Percentiles rank a stretch among this genome's conserved stretches.
Evolutionary conservation across 2,888 invertebrate genomes (phyloP).

Genomic region (Melieria picta): DNA sequence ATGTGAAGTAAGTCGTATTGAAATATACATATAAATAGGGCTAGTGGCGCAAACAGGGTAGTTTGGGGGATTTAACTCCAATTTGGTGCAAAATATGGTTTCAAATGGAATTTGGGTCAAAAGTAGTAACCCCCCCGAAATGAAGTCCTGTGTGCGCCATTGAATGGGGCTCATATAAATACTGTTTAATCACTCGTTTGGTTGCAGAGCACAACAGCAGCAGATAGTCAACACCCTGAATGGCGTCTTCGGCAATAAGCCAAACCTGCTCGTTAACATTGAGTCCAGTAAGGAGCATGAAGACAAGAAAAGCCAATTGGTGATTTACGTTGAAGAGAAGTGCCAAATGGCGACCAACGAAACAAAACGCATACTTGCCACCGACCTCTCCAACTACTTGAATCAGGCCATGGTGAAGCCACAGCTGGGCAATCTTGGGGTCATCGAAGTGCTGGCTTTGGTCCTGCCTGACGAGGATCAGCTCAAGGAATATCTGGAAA

Average conservation of each 20-base stretch:
- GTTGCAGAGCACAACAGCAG: constrained; percentile 74
- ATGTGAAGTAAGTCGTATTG: constrained; percentile 76
- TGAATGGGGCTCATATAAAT: neutral
- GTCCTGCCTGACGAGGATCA: constrained; percentile 81
- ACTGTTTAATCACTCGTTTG: neutral
- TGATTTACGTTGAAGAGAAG: constrained; percentile 79
- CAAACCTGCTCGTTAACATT: constrained; percentile 81
- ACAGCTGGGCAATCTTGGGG: constrained; percentile 78
- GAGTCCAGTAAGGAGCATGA: constrained; percentile 82
- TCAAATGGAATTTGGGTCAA: neutral
- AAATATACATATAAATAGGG: too few relatives aligned
- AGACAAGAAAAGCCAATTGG: constrained; percentile 81
- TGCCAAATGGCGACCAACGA: constrained; percentile 71
- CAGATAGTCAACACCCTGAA: constrained; percentile 74
- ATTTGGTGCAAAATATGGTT: neutral
- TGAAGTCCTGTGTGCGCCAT: neutral
- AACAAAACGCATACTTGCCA: constrained; percentile 77
- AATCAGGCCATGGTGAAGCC: constrained; percentile 77
- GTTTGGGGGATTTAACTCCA: too few relatives aligned
- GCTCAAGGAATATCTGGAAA: constrained; percentile 87
- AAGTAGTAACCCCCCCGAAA: neutral
- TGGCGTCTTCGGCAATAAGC: constrained; percentile 83
- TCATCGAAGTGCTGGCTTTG: constrained; percentile 77
- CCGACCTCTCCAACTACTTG: constrained; percentile 77
- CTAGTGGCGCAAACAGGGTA: too few relatives aligned